Evolutionary conservation across 2,113 vertebrate genomes (phyloP), one percentile per base, ranked within the genome.

Genomic region (Ctenomys sociabilis): DNA sequence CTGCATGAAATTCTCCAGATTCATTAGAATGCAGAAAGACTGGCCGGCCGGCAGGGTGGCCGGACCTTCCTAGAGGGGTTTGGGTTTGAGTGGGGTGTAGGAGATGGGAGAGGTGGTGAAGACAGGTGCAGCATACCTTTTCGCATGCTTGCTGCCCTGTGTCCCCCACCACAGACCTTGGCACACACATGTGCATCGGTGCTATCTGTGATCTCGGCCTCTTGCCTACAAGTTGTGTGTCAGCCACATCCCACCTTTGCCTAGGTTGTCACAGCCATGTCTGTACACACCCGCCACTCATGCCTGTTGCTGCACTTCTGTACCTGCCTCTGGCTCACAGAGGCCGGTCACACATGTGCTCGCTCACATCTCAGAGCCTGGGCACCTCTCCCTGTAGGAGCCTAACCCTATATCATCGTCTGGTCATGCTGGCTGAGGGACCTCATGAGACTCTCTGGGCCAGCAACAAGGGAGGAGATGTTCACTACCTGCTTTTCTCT

Each of bases 221-320:
- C 63, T 49, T 16, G 5, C 35, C 13, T 30, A 24, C 37, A 0
- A 40, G 13, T 16, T 73, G 13, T 21, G 30, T 24, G 37, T 26
- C 35, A 30, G 0, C 12, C 35, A 35, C 43, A 11, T 24, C 13
- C 13, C 30, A 6, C 52, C 3, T 64, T 61, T 35, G 9, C 32
- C 59, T 37, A 30, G 75, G n/a, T 72, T 57, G 30, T 64, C n/a
- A 45, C 9, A 2, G 52, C 11, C 2, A 1, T 6, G 7, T 52
- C 45, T 40, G 22, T 32, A 30, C 14, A 14, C 0, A 4, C 16
- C 4, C 10, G 0, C 2, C 22, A 2, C 68, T 17, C 5, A 0
- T 6, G 63, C 1, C 63, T 9, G 7, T 14, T 3, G 3, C 14
- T 5, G 49, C 12, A 16, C 26, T 40, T 83, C 45, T 13, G 1